phyloP scores from a whole-genome alignment of 2,888 invertebrate species.

The Ramazzottius varieornatus region DNA sequence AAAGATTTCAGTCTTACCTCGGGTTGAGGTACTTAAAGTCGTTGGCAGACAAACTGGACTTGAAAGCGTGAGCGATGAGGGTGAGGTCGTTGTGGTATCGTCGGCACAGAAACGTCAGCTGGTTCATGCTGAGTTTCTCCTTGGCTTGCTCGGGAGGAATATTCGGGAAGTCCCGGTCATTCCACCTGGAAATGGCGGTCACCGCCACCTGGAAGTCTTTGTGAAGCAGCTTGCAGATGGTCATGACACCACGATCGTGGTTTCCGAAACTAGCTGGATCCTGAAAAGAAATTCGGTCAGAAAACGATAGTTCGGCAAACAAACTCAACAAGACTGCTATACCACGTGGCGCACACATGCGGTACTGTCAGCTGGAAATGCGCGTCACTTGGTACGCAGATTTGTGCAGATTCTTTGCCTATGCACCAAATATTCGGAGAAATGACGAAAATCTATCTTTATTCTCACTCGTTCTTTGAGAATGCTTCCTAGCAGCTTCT shows the following conservation, averaged over 20 bases:
- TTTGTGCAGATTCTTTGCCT: too few species aligned
- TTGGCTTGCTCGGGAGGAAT: neutral
- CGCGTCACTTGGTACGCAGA: too few species aligned
- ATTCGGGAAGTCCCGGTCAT: neutral
- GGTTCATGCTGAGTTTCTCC: neutral
- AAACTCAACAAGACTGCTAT: too few species aligned
- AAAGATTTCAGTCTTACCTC: neutral
- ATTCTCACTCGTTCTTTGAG: neutral
- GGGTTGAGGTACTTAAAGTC: slow-evolving; percentile 1
- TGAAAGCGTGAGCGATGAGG: slow-evolving; percentile 1
- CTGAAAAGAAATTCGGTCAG: too few species aligned
- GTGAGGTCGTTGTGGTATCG: slow-evolving; percentile 2
- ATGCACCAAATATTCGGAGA: neutral
- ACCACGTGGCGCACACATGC: too few species aligned
- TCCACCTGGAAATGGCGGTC: neutral
- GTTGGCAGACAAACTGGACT: neutral
- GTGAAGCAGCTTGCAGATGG: neutral
- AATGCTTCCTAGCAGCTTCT: slow-evolving; percentile 1
- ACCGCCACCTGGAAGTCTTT: neutral
- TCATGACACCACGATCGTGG: slow-evolving; percentile 1
- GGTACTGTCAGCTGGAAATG: too few species aligned
- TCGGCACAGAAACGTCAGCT: slow-evolving; percentile 3
- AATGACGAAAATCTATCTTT: too few species aligned
- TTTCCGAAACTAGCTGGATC: slow-evolving; percentile 1
- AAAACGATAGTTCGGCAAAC: too few species aligned